Evolutionary conservation across 2,888 invertebrate genomes (phyloP), one percentile per base, ranked within the genome.

Genomic region (Pherbina coryleti): DNA sequence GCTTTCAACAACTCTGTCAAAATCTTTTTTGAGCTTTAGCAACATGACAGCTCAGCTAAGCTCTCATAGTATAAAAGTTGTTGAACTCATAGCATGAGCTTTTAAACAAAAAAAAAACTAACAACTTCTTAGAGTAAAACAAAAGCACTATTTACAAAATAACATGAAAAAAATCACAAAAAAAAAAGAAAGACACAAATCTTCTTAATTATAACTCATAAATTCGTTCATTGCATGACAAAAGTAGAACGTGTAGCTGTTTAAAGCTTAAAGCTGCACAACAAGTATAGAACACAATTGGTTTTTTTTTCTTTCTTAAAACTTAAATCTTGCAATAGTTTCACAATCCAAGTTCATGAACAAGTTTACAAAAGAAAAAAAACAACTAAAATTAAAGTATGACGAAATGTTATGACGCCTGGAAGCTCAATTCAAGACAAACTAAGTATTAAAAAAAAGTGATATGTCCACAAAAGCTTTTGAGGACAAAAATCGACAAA

Each of bases 371-470:
- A 44, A 44, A 14, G 14, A 55, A 55, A 55, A 22, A 22, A 11
- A 55, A 55, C 2, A 22, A 8, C 19, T 9, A 1, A 11, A 55
- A 55, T 9, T 22, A 19, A 55, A 55, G 2, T 22, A 55, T 22
- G 22, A 55, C 55, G 19, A 55, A 19, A 22, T 55, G 19, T 55
- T 55, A 5, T 1, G 11, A 55, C 2, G 19, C 22, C 55, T 19
- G 19, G 8, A 22, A 19, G 22, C 55, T 19, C 55, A 55, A 22
- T 22, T 55, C 1, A 7, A 19, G 76, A 80, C 28, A 79, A 79
- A 55, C 11, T 11, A 44, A 44, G 44, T 44, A 44, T 44, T 44
- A 44, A 37, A 37, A 44, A 0, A 44, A 14, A 11, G 44, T 11
- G 11, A 44, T 11, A 44, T 44, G 44, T 44, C 44, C 11, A 11